Evolutionary conservation across 2,797 vertebrate species (phyloP), one percentile per base, ranked within the genome.

Genomic region (Gymnopithys bicolor): DNA sequence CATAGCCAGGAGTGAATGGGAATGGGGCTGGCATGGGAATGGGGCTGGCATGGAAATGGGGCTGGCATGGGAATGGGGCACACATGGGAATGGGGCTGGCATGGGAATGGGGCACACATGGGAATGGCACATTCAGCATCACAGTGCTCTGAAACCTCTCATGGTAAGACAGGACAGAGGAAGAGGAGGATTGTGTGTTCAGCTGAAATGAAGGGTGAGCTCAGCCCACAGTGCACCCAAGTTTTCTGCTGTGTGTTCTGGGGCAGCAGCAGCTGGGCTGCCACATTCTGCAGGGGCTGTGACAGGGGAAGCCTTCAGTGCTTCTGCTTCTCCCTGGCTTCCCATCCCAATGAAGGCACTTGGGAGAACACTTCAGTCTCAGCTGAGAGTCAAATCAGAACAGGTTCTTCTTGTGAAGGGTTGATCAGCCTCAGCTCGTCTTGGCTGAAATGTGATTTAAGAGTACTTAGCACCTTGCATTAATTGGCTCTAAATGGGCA

Each of bases 401-500:
- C 71, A 56, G 39, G 43, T 43, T 89, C 82, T 12, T n/a, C 71
- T 45, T 10, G n/a, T 46, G 81, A 80, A 33, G 0, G 2, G 64
- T 3, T 55, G 32, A 30, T 83, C 76, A 35, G 48, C 68, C 66
- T 25, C 2, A 9, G 73, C 68, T 75, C 4, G 1, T 46, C 86
- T 89, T 43, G 63, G 84, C 75, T 68, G 71, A 37, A 77, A 68
- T n/a, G 55, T 53, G 87, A 91, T 89, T 84, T 87, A 87, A 85
- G 78, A 79, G 83, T 52, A 66, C 90, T 82, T 70, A 49, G 56
- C 63, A 77, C 66, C 55, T 84, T 53, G 41, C 56, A 39, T 77
- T 79, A 79, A 67, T 77, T 84, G 62, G 41, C 79, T 82, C 68
- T 84, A 59, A 83, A 82, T 52, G 60, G 70, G 78, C 75, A 81